Base-by-base conservation (phyloP, 2,888 invertebrate species). In the Melolontha melolontha region DNA sequence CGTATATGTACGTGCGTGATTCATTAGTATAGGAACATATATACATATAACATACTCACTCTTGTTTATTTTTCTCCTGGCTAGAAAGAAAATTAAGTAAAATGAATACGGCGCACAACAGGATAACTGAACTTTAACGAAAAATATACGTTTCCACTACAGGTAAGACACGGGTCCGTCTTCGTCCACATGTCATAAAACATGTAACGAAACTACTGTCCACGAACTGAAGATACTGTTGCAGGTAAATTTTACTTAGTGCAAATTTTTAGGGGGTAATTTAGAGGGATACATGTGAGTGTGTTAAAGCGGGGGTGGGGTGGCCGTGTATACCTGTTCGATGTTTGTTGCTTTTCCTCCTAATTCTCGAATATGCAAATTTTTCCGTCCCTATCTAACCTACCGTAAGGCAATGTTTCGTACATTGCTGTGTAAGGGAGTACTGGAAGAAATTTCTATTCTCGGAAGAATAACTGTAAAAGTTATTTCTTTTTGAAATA, bases 201-300 rank as follows among this genome's bases (percentile, higher is more conserved):
- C 34, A 39, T 49, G 42, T 57, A 57, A 27, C 27, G 27, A 17
- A 5, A 57, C 57, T 44, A 27, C 10, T 40, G 55, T 22, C 12
- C 41, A 57, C 22, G 41, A 41, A 57, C 54, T 29, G 29, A 57
- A 66, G 55, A 57, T 47, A 16, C 40, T 22, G 44, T 55, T 66
- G 55, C 66, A 66, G 66, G 66, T 66, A 66, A 55, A 66, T 66
- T 66, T 66, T 57, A 55, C 39, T 66, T 47, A 49, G 40, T 66
- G 66, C 66, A 66, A 66, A 66, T 49, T 57, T 66, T 34, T 55
- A 47, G 52, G 52, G 62, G 54, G 39, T 65, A 41, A 54, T 44
- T 40, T 65, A 40, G 52, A 8, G 54, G 54, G 54, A 64, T 64
- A 54, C 44, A 27, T 42, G 29, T 47, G 51, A 50, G 40, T 39